Base-by-base conservation (phyloP, 1,140 invertebrate genomes). In the Procambarus clarkii region DNA sequence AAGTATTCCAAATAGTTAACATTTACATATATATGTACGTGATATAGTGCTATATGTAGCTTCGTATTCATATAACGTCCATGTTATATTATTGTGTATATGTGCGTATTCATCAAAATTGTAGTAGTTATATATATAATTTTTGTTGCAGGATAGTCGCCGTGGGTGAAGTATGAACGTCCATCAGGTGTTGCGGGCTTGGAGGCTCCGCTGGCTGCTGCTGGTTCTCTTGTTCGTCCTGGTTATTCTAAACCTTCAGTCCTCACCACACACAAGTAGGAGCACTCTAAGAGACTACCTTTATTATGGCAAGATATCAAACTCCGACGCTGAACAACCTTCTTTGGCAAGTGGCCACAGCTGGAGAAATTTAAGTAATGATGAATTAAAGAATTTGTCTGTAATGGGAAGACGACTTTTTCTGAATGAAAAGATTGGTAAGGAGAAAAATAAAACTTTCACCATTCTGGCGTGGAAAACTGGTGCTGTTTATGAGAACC, bases 391-490 rank as follows among this genome's bases (percentile, higher is more conserved):
- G 4, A 78, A 69, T 9, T 46, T 93, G 60, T 93, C 92, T 15
- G 81, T 88, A 0, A 69, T 93, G 64, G 93, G 93, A 69, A 76
- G 92, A 60, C 44, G 92, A n/a, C 50, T 92, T 58, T 93, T 84
- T 64, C 71, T 93, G 21, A 78, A 86, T 24, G 92, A 93, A 60
- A 71, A 88, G n/a, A 24, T 82, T 76, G 89, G 86, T n/a, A 78
- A 58, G 8, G 79, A 76, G 13, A 54, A 91, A 79, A 21, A 91
- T 4, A 86, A 79, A 64, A 93, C 88, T 58, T 94, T 92, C 58
- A 93, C 90, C 7, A 93, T 94, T 34, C 88, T 93, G 11, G 78
- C 94, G 2, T 94, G 94, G 94, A 85, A 92, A 18, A 85, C 93
- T 50, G 93, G 93, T 0, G 82, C 90, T 9, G 82, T 90, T 4